phyloP scores from a whole-genome alignment of 1,140 invertebrate species.

The Drosophila nasuta region DNA sequence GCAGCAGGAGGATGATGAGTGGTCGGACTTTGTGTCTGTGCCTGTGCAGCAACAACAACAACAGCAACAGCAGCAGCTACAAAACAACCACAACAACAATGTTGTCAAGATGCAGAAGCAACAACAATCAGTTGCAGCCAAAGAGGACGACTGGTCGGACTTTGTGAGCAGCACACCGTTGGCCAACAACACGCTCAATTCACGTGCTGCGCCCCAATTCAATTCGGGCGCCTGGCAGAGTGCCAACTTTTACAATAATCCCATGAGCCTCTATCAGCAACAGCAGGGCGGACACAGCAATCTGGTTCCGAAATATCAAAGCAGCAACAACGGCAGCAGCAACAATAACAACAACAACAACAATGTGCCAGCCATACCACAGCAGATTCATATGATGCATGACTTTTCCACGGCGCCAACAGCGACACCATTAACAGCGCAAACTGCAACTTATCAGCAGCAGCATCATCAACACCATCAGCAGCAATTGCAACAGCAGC shows the following conservation, averaged over 20 bases:
- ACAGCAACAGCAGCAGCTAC: constrained; percentile 8
- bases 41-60: constrained; percentile 71
- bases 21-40: constrained; percentile 87
- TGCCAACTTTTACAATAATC: constrained; percentile 83
- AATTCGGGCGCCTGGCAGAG: constrained; percentile 82
- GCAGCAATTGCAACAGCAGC: constrained; percentile 56
- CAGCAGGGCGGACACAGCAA: constrained; percentile 66
- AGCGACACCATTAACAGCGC: constrained; percentile 2
- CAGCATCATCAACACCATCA: constrained; percentile 50
- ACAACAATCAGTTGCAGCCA: constrained; percentile 51
- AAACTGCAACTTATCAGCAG: constrained; percentile 44
- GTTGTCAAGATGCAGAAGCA: constrained; percentile 35
- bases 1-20: constrained; percentile 86
- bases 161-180: constrained; percentile 87
- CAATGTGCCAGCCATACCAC: constrained; percentile 52
- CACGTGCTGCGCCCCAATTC: constrained; percentile 61
- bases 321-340: constrained; percentile 38
- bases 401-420: constrained; percentile 77
- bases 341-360: constrained; percentile 64
- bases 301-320: constrained; percentile 54
- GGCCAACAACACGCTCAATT: constrained; percentile 19
- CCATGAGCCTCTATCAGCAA: constrained; percentile 72
- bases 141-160: constrained; percentile 88
- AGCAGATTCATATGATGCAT: constrained; percentile 83
- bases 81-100: constrained; percentile 56